A percentile compares a stretch with the other conserved stretches of the same genome.
These are phyloP conservation scores for Lasioglossum baleicum DNA, from an alignment of 1,140 invertebrate genomes.

Conservation along the genomic window DNA sequence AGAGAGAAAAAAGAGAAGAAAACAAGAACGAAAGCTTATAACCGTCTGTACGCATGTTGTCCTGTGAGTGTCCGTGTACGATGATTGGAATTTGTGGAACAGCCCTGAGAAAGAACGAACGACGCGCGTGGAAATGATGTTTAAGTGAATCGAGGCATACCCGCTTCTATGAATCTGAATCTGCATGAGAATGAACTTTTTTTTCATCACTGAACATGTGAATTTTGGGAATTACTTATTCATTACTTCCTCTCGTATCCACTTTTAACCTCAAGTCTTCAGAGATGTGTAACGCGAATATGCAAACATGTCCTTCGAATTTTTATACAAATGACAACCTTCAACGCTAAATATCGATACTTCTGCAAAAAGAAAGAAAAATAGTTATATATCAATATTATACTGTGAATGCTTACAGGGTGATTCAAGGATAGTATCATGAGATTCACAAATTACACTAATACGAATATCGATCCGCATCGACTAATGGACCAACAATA, in stretches of 20 bases:
- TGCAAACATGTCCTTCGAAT: conserved; percentile 70
- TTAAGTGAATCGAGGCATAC: conserved; percentile 42
- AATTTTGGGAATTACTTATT: conserved; percentile 62
- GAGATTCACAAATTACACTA: no score
- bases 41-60: conserved; percentile 21
- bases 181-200: conserved; percentile 54
- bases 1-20: conserved; percentile 12
- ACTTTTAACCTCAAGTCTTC: conserved; percentile 69
- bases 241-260: conserved; percentile 54
- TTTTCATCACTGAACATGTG: conserved; percentile 54
- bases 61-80: not conserved
- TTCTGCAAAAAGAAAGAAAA: conserved; percentile 84
- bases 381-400: conserved; percentile 28
- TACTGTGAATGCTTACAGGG: not conserved
- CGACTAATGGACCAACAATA: no score
- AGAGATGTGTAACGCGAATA: conserved; percentile 65
- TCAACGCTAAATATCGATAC: conserved; percentile 96
- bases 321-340: conserved; percentile 81
- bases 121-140: conserved; percentile 56
- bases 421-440: not conserved
- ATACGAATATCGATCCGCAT: no score
- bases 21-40: conserved; percentile 19
- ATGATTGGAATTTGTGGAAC: conserved; percentile 52
- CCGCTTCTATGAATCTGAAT: conserved; percentile 40
- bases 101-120: conserved; percentile 67